Base-by-base conservation (phyloP, 2,888 invertebrate genomes). In the Cheilosia scutellata region DNA sequence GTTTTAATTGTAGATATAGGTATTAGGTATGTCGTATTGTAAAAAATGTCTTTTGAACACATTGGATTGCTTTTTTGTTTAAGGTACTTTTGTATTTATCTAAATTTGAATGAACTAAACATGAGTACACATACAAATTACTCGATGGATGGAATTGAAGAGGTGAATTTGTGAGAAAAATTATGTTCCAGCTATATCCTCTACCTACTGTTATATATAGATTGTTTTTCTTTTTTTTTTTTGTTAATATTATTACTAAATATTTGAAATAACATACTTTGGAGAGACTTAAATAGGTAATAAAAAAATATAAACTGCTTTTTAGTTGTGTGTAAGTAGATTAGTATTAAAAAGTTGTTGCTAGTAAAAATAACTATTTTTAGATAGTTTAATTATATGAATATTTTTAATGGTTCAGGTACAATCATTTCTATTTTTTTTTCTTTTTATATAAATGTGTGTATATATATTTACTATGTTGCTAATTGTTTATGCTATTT, bases 371-470 rank as follows among this genome's bases (percentile, higher is more conserved):
- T 76, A 71, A 76, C 74, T 86, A 80, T 68, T 75, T 75, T 53
- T 63, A 63, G 57, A 58, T 71, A 65, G 25, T 76, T 66, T 62
- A 58, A 62, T 80, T 82, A 80, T 72, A 86, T 86, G 76, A 86
- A 86, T 87, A 87, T 87, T 87, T 86, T 63, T 47, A 78, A 82
- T 87, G 82, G 82, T 82, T 82, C 87, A 87, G 87, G 87, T 87
- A 87, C 82, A 82, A 82, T 87, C 71, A 76, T 87, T 87, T 83
- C 79, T 87, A 84, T 87, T 79, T 84, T 87, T 65, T 57, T 57
- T 60, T 63, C n/a, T 66, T 31, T 58, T 25, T 62, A 63, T 62
- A 13, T 63, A 74, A 66, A 33, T 53, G 68, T 71, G 57, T 62
- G 47, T 82, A 70, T 68, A 76, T 63, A 75, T 80, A 80, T 86